Conservation (phyloP, 1,140 invertebrate species). For the Gonioctena quinquepunctata region DNA sequence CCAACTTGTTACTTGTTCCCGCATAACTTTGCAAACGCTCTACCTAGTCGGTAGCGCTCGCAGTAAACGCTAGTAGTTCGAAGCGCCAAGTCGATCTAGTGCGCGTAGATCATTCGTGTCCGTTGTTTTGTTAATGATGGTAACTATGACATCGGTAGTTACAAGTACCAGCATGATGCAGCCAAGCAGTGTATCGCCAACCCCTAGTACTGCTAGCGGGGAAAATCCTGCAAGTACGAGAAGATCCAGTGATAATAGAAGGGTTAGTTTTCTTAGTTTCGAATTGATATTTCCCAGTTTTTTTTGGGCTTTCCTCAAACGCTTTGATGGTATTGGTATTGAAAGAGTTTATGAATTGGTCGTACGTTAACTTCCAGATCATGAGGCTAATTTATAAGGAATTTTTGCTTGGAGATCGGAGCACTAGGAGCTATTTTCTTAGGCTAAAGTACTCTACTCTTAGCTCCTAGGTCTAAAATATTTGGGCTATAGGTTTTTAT, state of each 20-base stretch:
- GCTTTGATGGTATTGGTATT: too few species aligned
- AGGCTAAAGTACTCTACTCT: too few species aligned
- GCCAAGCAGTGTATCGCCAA: not conserved
- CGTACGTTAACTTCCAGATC: too few species aligned
- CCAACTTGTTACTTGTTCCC: slow-evolving; percentile 7
- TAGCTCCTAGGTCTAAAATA: too few species aligned
- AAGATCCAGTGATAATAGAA: slow-evolving; percentile 42
- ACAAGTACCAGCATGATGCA: slow-evolving; percentile 16
- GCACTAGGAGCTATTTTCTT: too few species aligned
- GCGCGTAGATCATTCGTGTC: not conserved
- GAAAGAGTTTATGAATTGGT: too few species aligned
- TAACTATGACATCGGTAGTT: slow-evolving; percentile 8
- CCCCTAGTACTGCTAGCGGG: not conserved
- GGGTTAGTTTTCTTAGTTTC: slow-evolving; percentile 30
- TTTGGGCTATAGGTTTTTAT: too few species aligned
- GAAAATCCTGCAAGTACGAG: slow-evolving; percentile 1
- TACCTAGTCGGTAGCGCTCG: not conserved
- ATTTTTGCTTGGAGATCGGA: too few species aligned
- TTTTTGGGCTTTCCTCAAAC: not conserved
- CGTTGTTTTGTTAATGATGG: slow-evolving; percentile 11
- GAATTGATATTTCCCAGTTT: not conserved
- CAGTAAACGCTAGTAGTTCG: not conserved
- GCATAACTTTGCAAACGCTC: slow-evolving; percentile 14
- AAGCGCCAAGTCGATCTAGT: not conserved
- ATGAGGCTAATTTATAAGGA: too few species aligned